Conservation (phyloP, 2,888 invertebrate genomes). For the Euphydryas editha region DNA sequence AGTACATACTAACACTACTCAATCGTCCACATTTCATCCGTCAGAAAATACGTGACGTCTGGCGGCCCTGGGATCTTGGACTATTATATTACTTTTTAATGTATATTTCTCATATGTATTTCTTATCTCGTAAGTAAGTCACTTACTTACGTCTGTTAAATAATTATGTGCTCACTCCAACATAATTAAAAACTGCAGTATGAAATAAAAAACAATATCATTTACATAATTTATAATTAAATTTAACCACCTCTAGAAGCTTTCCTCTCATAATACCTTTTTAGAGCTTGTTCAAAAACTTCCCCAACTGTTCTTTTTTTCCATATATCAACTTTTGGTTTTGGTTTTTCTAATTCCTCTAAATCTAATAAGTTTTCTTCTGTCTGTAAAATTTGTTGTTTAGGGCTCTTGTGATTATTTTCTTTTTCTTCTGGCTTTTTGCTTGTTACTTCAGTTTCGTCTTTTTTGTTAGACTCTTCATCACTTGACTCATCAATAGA, state of each 20-base stretch:
- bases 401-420: slow-evolving; percentile 37
- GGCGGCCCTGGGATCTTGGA: too few species aligned
- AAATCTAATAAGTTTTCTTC: neutral
- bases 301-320: slow-evolving; percentile 92
- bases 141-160: too few species aligned
- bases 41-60: too few species aligned
- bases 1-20: too few species aligned
- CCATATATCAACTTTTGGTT: slow-evolving; percentile 89
- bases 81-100: too few species aligned
- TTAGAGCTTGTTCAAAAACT: slow-evolving; percentile 89
- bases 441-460: slow-evolving; percentile 43
- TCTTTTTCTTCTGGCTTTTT: slow-evolving; percentile 46
- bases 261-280: slow-evolving; percentile 90
- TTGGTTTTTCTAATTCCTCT: slow-evolving; percentile 46
- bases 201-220: slow-evolving; percentile 1
- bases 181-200: neutral
- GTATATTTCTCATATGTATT: too few species aligned
- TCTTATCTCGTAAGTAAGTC: too few species aligned
- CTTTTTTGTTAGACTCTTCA: slow-evolving; percentile 61
- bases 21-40: too few species aligned
- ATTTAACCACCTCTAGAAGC: slow-evolving; percentile 73
- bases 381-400: slow-evolving; percentile 5
- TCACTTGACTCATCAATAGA: slow-evolving; percentile 86
- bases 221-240: slow-evolving; percentile 29
- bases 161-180: too few species aligned